Evolutionary conservation across 2,113 vertebrate species (phyloP), one percentile per base, ranked within the genome.

Genomic region (Rhombomys opimus): DNA sequence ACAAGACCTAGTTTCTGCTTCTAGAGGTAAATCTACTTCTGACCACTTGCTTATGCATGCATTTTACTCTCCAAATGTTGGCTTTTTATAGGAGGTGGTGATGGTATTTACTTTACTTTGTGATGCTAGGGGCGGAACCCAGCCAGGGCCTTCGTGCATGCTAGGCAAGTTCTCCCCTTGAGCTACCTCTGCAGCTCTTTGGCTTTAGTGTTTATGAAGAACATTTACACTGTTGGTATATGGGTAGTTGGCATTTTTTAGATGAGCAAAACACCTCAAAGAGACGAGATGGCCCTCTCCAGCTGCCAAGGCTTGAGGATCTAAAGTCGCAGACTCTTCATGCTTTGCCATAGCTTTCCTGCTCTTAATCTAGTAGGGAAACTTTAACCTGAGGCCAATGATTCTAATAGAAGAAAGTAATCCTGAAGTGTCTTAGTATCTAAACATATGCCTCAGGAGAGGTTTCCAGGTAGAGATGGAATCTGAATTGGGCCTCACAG

Each of bases 191-290:
- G 18, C 6, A 76, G 18, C 59, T 27, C 68, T 41, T 91, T 25
- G 61, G n/a, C 41, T 35, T 88, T 46, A 68, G 27, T 82, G 76
- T 90, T 96, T 90, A 84, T 67, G n/a, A 87, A 95, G 17, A 96
- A 82, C 54, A 77, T 70, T 95, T 68, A 59, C 27, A 82, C 87
- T 7, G 22, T 96, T 87, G 50, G 10, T n/a, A 72, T 72, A 73
- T 15, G 73, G 18, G 0, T 80, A 54, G 23, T 46, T 93, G 20
- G 63, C 46, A 87, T 93, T 84, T 96, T 93, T 90, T 68, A 89
- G 35, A 38, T 88, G 57, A 77, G 82, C 90, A 95, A 75, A 80
- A 46, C 38, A 95, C 86, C 61, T 93, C 73, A 84, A 95, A 89
- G 68, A 92, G 30, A 70, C 77, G 6, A 95, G 92, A 82, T 93